Conservation (phyloP, 1,140 invertebrate genomes). For the Aphidius ervi region DNA sequence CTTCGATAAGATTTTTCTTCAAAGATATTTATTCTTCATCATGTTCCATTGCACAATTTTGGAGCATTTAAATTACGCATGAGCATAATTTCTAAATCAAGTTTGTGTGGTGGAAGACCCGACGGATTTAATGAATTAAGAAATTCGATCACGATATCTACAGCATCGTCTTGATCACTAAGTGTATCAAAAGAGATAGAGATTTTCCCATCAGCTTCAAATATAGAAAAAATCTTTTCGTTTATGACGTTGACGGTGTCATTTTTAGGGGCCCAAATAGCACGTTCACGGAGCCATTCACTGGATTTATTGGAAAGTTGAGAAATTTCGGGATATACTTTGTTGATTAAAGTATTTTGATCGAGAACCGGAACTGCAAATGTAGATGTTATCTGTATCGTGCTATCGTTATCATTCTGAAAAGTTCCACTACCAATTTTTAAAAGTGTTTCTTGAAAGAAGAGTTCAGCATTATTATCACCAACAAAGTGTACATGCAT, state of each 20-base stretch:
- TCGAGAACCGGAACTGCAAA: slow-evolving; percentile 28
- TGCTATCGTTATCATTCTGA: slow-evolving; percentile 4
- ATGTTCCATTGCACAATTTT: slow-evolving; percentile 32
- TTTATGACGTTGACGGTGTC: slow-evolving; percentile 36
- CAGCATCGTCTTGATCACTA: slow-evolving; percentile 27
- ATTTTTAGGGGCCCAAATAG: slow-evolving; percentile 45
- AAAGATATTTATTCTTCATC: slow-evolving; percentile 31
- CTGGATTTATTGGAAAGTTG: slow-evolving; percentile 41
- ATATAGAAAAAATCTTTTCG: no score
- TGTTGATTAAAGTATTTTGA: slow-evolving; percentile 40
- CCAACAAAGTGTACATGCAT: slow-evolving; percentile 45
- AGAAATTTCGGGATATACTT: slow-evolving; percentile 44
- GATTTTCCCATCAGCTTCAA: slow-evolving; percentile 33
- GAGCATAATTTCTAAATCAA: slow-evolving; percentile 42
- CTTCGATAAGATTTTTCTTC: slow-evolving; percentile 31
- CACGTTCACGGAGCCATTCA: slow-evolving; percentile 41
- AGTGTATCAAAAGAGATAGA: slow-evolving; percentile 43
- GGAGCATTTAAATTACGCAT: slow-evolving; percentile 30
- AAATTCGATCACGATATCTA: slow-evolving; percentile 43
- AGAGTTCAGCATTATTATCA: slow-evolving; percentile 39
- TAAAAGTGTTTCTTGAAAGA: slow-evolving; percentile 40
- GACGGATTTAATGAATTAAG: slow-evolving; percentile 38
- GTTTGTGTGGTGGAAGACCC: slow-evolving; percentile 39
- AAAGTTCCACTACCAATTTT: slow-evolving; percentile 33
- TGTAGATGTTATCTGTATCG: slow-evolving; percentile 21